phyloP scores from a whole-genome alignment of 2,888 invertebrate genomes.

The Nesidiocoris tenuis region DNA sequence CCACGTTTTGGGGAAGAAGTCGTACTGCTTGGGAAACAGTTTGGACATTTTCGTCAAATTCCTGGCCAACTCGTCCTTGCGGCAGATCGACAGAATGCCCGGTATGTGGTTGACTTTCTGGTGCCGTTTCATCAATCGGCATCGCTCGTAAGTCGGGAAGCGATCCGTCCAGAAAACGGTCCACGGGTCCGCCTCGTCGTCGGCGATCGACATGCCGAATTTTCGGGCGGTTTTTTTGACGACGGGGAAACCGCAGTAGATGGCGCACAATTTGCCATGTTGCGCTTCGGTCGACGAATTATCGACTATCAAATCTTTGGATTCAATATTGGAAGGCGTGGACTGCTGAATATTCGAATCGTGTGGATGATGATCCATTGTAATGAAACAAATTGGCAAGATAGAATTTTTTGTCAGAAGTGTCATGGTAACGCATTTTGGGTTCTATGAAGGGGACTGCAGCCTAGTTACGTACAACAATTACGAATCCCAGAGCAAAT shows the following conservation, averaged over 20 bases:
- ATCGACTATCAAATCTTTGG: background rate
- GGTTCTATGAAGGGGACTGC: too few species aligned
- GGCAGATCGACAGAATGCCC: conserved; percentile 83
- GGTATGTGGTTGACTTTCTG: conserved; percentile 93
- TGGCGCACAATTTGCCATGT: conserved; percentile 57
- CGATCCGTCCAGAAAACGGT: conserved; percentile 89
- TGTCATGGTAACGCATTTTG: too few species aligned
- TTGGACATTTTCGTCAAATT: conserved; percentile 88
- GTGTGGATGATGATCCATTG: background rate
- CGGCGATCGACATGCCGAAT: conserved; percentile 74
- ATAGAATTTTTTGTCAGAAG: too few species aligned
- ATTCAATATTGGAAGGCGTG: background rate
- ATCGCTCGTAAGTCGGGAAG: conserved; percentile 79
- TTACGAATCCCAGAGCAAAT: too few species aligned
- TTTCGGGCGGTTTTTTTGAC: conserved; percentile 69
- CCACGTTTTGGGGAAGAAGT: conserved; percentile 92
- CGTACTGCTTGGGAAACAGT: conserved; percentile 84
- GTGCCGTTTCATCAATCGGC: conserved; percentile 88
- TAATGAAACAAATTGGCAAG: too few species aligned
- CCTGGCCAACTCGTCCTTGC: conserved; percentile 84
- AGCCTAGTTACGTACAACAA: too few species aligned
- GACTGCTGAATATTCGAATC: too few species aligned
- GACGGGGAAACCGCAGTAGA: conserved; percentile 72
- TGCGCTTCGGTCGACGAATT: background rate
- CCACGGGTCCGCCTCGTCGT: conserved; percentile 63